Evolutionary conservation across 1,140 invertebrate genomes (phyloP).

Genomic region (Venturia canescens): DNA sequence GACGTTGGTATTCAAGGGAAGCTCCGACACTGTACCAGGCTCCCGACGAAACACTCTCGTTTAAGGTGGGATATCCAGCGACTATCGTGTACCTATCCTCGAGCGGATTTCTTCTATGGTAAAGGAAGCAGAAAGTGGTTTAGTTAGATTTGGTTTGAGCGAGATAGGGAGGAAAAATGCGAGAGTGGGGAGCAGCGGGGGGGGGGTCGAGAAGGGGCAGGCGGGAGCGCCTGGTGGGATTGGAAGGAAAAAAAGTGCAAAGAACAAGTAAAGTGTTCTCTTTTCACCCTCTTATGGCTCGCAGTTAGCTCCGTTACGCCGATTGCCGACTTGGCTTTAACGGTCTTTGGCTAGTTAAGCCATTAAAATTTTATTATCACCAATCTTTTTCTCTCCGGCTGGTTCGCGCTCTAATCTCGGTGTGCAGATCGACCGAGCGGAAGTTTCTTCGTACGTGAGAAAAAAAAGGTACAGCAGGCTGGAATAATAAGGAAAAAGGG

Average conservation of each 20-base stretch:
- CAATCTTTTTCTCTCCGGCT: constrained; percentile 54
- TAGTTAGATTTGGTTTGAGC: constrained; percentile 32
- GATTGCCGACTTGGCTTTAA: constrained; percentile 44
- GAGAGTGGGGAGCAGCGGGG: not conserved
- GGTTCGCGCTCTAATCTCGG: constrained; percentile 36
- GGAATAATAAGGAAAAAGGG: not conserved
- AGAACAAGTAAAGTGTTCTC: constrained; percentile 29
- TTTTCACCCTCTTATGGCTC: constrained; percentile 39
- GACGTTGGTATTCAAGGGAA: not conserved
- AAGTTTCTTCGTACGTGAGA: constrained; percentile 17
- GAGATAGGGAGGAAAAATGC: not conserved
- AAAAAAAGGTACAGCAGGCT: not conserved
- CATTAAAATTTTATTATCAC: constrained; percentile 65
- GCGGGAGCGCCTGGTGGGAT: not conserved
- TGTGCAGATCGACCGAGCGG: constrained; percentile 25
- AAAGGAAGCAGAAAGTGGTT: constrained; percentile 1
- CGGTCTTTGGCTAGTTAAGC: constrained; percentile 56
- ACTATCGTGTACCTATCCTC: constrained; percentile 33
- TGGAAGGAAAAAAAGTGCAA: constrained; percentile 12
- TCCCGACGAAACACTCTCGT: constrained; percentile 11
- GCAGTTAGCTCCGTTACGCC: constrained; percentile 36
- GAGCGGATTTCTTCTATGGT: not conserved
- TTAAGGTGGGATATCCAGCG: constrained; percentile 16
- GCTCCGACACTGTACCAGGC: not conserved
- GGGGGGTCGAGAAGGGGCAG: not conserved